Conservation (phyloP, 2,113 vertebrate species). For the Bos javanicus region DNA sequence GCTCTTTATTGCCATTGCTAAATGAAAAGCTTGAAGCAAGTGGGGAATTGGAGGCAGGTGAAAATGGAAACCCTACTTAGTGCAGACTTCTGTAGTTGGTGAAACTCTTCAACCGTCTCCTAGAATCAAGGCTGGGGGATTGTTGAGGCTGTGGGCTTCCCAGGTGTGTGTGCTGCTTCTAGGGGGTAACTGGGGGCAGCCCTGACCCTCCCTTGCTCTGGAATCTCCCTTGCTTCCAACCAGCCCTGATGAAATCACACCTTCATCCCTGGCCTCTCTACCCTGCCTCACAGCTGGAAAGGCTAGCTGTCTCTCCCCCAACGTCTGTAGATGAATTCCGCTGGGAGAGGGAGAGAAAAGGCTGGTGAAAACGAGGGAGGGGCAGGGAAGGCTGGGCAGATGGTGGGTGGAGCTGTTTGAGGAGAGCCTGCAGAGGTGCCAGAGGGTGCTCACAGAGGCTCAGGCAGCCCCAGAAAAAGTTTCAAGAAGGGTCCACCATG, state of each 20-base stretch:
- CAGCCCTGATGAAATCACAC: conserved; percentile 32
- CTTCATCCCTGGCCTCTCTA: not conserved
- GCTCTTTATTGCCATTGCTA: not conserved
- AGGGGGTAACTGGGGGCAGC: not conserved
- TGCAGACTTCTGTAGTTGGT: not conserved
- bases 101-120: not conserved
- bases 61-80: not conserved
- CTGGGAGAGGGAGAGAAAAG: not conserved
- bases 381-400: not conserved
- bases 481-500: not conserved
- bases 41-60: not conserved
- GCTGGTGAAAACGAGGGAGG: not conserved
- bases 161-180: not conserved
- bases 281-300: not conserved
- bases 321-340: not conserved
- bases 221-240: not conserved
- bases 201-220: not conserved
- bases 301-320: not conserved
- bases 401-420: not conserved
- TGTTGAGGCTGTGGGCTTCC: not conserved
- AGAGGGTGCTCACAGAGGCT: not conserved
- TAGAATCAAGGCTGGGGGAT: not conserved
- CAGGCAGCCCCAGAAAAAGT: not conserved
- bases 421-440: not conserved
- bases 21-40: not conserved